Evolutionary conservation across 2,113 vertebrate genomes (phyloP).

Genomic region (Gobio gobio): DNA sequence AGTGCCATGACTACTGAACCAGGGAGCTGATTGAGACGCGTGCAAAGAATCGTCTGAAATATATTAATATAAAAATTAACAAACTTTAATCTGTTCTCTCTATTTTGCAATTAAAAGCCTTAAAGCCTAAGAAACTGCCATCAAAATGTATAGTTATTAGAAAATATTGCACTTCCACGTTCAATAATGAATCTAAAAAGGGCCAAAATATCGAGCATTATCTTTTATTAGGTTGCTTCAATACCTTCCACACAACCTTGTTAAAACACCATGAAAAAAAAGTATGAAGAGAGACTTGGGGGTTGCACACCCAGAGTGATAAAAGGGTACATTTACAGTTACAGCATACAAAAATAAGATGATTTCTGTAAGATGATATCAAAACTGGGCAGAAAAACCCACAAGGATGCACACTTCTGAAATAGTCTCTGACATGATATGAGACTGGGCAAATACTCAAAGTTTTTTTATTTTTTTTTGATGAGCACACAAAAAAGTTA

Average conservation of each 20-base stretch:
- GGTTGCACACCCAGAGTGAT: background rate
- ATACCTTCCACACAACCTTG: background rate
- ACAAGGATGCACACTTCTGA: background rate
- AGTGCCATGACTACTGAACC: no score
- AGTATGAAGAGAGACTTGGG: background rate
- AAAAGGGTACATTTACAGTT: background rate
- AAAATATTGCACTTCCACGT: background rate
- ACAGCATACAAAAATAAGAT: background rate
- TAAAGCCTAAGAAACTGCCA: background rate
- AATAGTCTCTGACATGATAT: background rate
- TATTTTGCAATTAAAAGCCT: background rate
- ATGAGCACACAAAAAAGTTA: no score
- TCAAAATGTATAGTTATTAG: background rate
- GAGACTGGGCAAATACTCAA: no score
- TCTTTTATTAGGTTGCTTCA: slow-evolving; percentile 11
- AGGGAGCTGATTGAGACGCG: no score
- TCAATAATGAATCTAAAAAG: background rate
- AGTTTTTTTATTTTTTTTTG: no score
- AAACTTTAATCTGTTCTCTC: background rate
- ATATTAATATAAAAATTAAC: background rate
- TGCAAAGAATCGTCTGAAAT: background rate
- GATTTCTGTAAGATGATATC: background rate
- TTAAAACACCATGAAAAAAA: background rate
- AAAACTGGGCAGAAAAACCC: background rate
- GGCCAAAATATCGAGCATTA: background rate